Conservation (phyloP, 1,140 invertebrate species). For the Araneus ventricosus region DNA sequence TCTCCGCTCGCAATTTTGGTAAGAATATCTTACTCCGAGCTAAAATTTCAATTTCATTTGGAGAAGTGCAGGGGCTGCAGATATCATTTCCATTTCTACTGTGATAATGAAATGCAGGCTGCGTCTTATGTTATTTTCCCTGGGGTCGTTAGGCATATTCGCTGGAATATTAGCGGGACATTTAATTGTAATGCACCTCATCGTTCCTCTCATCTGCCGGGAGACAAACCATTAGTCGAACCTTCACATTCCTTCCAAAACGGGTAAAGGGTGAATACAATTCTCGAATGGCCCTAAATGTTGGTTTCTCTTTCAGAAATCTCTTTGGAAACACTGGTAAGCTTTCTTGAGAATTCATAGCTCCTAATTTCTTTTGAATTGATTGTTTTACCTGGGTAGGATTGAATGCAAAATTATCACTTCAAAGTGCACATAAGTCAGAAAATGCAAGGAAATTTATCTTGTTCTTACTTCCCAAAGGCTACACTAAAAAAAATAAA, state of each 20-base stretch:
- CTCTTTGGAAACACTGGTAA: background rate
- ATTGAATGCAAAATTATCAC: too few species aligned
- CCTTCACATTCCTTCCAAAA: background rate
- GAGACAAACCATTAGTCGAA: constrained; percentile 55
- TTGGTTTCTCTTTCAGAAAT: background rate
- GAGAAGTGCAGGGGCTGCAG: background rate
- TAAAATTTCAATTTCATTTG: constrained; percentile 43
- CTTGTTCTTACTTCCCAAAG: too few species aligned
- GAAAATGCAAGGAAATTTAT: too few species aligned
- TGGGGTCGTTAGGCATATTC: constrained; percentile 38
- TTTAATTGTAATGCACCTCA: constrained; percentile 65
- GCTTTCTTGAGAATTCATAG: background rate
- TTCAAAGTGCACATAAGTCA: too few species aligned
- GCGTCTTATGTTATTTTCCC: constrained; percentile 61
- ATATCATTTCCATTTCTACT: constrained; percentile 39
- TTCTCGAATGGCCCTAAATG: background rate
- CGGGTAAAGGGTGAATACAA: background rate
- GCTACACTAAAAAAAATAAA: too few species aligned
- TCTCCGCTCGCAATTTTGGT: background rate
- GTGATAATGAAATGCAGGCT: constrained; percentile 64
- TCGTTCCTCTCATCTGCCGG: constrained; percentile 25
- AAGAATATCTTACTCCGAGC: background rate
- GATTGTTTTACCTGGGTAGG: too few species aligned
- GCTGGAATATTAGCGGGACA: constrained; percentile 55
- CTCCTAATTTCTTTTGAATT: background rate